Conservation (phyloP, 2,113 vertebrate genomes). For the Engraulis encrasicolus region DNA sequence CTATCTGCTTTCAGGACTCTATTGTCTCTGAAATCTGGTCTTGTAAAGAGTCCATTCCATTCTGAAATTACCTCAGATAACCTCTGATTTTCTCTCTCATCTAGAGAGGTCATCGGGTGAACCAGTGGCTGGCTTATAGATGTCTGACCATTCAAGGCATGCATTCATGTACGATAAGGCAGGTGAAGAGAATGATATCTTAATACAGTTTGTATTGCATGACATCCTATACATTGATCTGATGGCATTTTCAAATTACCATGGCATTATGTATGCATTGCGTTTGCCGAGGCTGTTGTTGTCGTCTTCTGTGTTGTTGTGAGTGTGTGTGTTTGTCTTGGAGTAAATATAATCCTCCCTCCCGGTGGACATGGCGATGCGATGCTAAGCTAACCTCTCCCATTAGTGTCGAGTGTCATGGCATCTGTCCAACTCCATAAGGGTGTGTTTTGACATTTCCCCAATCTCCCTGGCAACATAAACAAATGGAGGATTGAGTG, state of each 20-base stretch:
- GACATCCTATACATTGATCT: not conserved
- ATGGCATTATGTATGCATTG: not conserved
- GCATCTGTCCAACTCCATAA: slow-evolving; percentile 62
- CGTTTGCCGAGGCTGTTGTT: not conserved
- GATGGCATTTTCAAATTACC: not conserved
- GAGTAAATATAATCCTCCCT: slow-evolving; percentile 17
- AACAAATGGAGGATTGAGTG: slow-evolving; percentile 56
- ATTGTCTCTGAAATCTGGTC: too few relatives aligned
- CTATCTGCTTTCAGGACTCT: too few relatives aligned
- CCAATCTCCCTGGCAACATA: slow-evolving; percentile 70
- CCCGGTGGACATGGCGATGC: slow-evolving; percentile 39
- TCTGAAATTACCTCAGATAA: not conserved
- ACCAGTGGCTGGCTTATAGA: not conserved
- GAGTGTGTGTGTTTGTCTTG: slow-evolving; percentile 8
- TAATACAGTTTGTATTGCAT: not conserved
- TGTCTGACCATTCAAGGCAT: not conserved
- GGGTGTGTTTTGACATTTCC: slow-evolving; percentile 63
- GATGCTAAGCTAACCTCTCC: slow-evolving; percentile 59
- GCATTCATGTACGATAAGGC: not conserved
- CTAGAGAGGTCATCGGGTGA: not conserved
- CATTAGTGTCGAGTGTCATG: slow-evolving; percentile 55
- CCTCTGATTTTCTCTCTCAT: not conserved
- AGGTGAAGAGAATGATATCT: not conserved
- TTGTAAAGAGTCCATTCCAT: not conserved
- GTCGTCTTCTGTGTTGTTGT: too few relatives aligned